Evolutionary conservation across 2,113 vertebrate species (phyloP), one percentile per base, ranked within the genome.

Genomic region (Channa argus): DNA sequence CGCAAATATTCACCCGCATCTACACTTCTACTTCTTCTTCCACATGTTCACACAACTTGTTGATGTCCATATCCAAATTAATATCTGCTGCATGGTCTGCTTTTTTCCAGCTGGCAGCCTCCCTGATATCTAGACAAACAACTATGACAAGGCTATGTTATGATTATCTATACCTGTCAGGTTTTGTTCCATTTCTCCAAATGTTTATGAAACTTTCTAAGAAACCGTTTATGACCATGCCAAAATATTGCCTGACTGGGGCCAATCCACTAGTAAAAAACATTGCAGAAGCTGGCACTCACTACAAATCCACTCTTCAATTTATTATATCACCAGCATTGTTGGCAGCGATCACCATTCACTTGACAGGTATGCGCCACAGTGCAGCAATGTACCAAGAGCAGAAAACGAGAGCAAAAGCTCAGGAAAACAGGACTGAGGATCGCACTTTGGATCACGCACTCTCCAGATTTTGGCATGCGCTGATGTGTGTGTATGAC

Each of bases 251-350:
- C 24, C 24, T 24, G 24, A 24, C 45, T 82, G 13, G 44, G 56
- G 86, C 90, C 86, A 89, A 88, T 85, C 90, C 89, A 63, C 85
- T 64, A 55, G 75, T 86, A 83, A 77, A 88, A 88, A 84, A 87
- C 68, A 84, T 90, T 63, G 79, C 47, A 89, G 73, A 75, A 70
- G 63, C 79, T 83, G 86, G 85, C 84, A 85, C 85, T 86, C 88
- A 78, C 37, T 51, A 65, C 47, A 86, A 88, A 74, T 36, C 47
- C 51, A 76, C 65, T 70, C 60, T 63, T 81, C 84, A 77, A 82
- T 86, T 87, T 83, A 86, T 89, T 83, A 86, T 86, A 82, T 85
- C 78, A 84, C 79, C 80, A 78, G 69, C 41, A 13, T 8, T 9
- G 33, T 33, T 79, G 74, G 71, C 72, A 62, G 50, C 64, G 50